Percentiles rank a stretch among this genome's conserved stretches.
Conservation (phyloP, 2,797 vertebrate species). For the Tiaroga cobitis region DNA sequence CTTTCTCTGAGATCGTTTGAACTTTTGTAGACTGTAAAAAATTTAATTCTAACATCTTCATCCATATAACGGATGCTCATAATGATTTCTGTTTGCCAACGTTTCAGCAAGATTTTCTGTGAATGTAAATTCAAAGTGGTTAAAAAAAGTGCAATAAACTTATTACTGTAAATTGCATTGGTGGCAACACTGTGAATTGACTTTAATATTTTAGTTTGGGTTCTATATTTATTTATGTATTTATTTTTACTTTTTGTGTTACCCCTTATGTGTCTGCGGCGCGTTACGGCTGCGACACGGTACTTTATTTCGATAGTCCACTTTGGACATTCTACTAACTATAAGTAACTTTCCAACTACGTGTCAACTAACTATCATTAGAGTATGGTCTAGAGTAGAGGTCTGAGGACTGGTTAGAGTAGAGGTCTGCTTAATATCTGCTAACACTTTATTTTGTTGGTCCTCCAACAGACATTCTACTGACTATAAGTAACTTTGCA, state of each 20-base stretch:
- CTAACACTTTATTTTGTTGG: too few species aligned
- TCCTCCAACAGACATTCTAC: too few species aligned
- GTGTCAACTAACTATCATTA: too few species aligned
- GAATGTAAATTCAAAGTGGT: neutral
- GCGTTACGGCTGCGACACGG: too few species aligned
- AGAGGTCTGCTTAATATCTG: too few species aligned
- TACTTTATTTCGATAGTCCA: too few species aligned
- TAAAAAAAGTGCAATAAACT: neutral
- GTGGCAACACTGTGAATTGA: neutral
- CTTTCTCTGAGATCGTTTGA: neutral
- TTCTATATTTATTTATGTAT: neutral
- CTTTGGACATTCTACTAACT: too few species aligned
- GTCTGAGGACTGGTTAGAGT: too few species aligned
- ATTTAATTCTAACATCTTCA: neutral
- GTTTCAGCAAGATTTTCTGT: neutral
- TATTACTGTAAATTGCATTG: neutral
- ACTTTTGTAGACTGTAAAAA: neutral
- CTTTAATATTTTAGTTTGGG: neutral
- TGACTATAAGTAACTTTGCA: too few species aligned
- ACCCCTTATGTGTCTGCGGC: too few species aligned
- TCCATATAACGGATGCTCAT: neutral
- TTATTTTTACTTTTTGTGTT: neutral
- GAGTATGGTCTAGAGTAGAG: too few species aligned
- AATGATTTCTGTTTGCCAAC: conserved; percentile 7
- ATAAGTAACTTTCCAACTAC: too few species aligned